phyloP scores from a whole-genome alignment of 2,797 vertebrate genomes.

The Potorous gilbertii region DNA sequence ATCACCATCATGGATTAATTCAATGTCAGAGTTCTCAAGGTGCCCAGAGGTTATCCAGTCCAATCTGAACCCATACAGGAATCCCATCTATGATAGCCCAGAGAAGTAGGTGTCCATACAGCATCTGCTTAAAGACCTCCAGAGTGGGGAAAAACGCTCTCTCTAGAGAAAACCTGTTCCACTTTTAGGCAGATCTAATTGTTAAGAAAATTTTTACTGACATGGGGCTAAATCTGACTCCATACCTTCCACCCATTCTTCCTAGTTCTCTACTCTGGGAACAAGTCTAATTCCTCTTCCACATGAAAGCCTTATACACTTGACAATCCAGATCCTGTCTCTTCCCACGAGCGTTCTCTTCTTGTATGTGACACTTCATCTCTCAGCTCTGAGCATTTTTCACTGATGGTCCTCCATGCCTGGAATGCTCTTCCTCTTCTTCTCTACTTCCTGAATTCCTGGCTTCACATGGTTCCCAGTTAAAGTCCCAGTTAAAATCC shows the following conservation, averaged over 20 bases:
- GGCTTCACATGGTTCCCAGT: too few species aligned
- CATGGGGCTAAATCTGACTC: neutral
- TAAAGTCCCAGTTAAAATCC: neutral
- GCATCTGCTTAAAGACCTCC: neutral
- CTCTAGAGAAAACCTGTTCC: neutral
- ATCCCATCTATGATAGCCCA: neutral
- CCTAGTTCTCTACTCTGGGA: neutral
- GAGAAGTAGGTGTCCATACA: neutral
- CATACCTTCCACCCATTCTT: neutral
- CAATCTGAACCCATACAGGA: neutral
- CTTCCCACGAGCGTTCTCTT: neutral
- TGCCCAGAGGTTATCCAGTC: neutral
- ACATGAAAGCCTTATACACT: neutral
- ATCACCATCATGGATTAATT: neutral
- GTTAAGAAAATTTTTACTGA: neutral
- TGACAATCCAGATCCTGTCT: neutral
- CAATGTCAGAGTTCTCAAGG: neutral
- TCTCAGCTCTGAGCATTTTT: neutral
- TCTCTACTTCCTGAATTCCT: neutral
- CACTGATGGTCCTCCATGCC: neutral
- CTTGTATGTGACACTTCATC: neutral
- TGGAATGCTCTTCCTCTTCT: neutral
- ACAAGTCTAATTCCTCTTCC: neutral
- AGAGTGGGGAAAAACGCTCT: neutral
- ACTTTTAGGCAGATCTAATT: neutral